Base-by-base conservation (phyloP, 1,140 invertebrate genomes). In the Theocolax elegans region DNA sequence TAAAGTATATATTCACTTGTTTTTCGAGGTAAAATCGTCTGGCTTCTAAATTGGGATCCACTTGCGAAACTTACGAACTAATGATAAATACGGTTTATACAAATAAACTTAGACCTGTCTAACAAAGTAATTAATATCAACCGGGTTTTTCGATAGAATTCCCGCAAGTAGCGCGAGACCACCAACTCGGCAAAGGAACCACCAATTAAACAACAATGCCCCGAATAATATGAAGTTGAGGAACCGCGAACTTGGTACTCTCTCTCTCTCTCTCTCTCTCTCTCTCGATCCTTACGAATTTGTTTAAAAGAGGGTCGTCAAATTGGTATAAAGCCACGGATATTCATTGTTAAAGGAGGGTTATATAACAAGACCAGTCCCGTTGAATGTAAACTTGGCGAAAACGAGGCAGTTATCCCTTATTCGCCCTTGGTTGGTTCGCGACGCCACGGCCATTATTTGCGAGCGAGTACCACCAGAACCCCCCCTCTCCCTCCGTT, bases 401-500 rank as follows among this genome's bases (percentile, higher is more conserved):
- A 62, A 25, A 69, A 63, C 59, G 67, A 63, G 58, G 67, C 59
- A 63, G 67, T 69, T 69, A 69, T 69, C 48, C 56, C 59, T 62
- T 46, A 69, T 63, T 63, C 58, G 59, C 48, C 23, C 54, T 67
- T 67, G 40, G 54, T 27, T 15, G 19, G 46, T 54, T 65, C 48
- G 35, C 23, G 64, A 58, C 40, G 40, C 54, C 31, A 25, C 12
- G 35, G 27, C 67, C 59, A 46, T 69, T 69, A 63, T 63, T 60
- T 60, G 67, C 67, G 67, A 53, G 23, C 27, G 23, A 67, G 46
- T 21, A 23, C 25, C 65, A 17, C 42, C 27, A 38, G 35, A 8
- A 10, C 56, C 56, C 6, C 42, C 25, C 53, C 27, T 42, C 62
- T 40, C 40, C 44, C 23, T 48, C 15, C 31, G n/a, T 25, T 6